These are phyloP conservation scores for Morone saxatilis DNA, from an alignment of 2,113 vertebrate genomes.

Conservation along the genomic window DNA sequence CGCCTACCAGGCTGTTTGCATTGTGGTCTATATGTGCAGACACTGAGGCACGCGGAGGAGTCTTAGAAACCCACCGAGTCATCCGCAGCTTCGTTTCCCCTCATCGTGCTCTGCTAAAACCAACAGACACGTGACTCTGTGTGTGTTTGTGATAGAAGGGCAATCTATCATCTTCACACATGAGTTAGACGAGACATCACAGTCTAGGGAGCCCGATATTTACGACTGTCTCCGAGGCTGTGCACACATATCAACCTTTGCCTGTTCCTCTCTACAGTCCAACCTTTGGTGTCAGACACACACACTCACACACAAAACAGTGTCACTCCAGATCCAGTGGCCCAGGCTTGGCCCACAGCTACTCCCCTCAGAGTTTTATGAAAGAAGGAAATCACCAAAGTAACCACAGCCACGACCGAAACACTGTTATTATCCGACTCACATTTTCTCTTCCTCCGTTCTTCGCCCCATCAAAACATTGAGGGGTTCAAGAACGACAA, in stretches of 20 bases:
- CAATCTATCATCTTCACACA: conserved; percentile 76
- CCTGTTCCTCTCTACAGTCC: conserved; percentile 26
- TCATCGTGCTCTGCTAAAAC: conserved; percentile 54
- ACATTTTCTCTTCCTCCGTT: conserved; percentile 68
- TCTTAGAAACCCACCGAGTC: conserved; percentile 59
- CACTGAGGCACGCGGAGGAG: conserved; percentile 46
- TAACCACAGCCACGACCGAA: conserved; percentile 70
- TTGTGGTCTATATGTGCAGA: conserved; percentile 64
- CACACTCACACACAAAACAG: conserved; percentile 30
- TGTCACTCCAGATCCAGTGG: conserved; percentile 53
- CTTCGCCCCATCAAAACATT: conserved; percentile 74
- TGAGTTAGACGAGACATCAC: conserved; percentile 72
- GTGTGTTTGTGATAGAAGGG: conserved; percentile 31
- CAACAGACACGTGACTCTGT: conserved; percentile 47
- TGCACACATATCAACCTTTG: conserved; percentile 46
- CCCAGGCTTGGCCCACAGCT: conserved; percentile 43
- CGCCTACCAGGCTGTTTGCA: conserved; percentile 55
- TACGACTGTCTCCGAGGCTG: conserved; percentile 68
- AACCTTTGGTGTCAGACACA: conserved; percentile 57
- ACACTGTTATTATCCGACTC: conserved; percentile 81
- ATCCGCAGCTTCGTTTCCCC: conserved; percentile 41
- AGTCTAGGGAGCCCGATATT: conserved; percentile 73
- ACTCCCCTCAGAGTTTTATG: conserved; percentile 55
- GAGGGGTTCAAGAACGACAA: conserved; percentile 78
- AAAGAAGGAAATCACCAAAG: conserved; percentile 81